Conservation (phyloP, 2,113 vertebrate species). For the Strix uralensis region DNA sequence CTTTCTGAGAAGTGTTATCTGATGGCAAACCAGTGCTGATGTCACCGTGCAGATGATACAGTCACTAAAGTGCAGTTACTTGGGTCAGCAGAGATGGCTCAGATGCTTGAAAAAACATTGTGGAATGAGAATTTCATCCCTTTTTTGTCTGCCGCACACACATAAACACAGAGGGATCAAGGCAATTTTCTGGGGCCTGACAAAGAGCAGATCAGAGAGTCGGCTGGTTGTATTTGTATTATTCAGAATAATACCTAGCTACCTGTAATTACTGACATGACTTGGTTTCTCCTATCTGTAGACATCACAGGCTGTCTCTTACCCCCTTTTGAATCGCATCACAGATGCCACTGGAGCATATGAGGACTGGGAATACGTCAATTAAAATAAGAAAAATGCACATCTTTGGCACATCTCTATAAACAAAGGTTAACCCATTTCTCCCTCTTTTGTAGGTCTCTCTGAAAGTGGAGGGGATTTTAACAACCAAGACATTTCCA, state of each 20-base stretch:
- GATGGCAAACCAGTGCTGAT: background rate
- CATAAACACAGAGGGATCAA: background rate
- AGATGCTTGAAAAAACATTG: background rate
- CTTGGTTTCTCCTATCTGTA: background rate
- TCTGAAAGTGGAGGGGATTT: background rate
- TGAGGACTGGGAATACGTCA: background rate
- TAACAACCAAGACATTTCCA: background rate
- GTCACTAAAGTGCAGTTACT: background rate
- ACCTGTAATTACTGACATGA: background rate
- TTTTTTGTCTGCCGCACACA: background rate
- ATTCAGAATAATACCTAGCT: background rate
- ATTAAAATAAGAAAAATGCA: background rate
- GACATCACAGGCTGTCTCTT: background rate
- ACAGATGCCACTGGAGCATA: background rate
- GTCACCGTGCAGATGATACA: background rate
- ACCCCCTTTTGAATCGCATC: background rate
- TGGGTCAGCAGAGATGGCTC: background rate
- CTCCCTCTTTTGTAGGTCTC: background rate
- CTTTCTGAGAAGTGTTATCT: constrained; percentile 15
- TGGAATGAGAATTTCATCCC: background rate
- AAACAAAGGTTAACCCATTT: background rate
- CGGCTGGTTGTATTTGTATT: background rate
- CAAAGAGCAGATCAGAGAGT: background rate
- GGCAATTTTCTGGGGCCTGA: background rate
- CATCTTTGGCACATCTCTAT: background rate